Percentiles rank a stretch among this genome's conserved stretches.
These are phyloP conservation scores for Tridacna gigas DNA, from an alignment of 2,888 invertebrate genomes.

Conservation along the genomic window DNA sequence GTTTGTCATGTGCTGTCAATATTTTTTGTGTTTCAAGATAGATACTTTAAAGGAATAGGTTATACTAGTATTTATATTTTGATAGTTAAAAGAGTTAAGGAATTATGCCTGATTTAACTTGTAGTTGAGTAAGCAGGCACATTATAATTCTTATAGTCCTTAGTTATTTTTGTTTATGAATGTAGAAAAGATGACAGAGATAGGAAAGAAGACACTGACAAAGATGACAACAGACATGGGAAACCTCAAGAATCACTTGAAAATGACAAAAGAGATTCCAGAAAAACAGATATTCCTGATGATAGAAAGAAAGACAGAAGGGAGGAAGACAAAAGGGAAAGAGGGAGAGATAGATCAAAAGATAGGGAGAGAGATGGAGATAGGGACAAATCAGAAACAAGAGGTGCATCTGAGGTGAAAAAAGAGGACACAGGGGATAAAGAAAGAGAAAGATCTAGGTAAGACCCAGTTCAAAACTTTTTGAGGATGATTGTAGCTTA, in stretches of 20 bases:
- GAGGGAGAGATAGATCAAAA: constrained; percentile 15
- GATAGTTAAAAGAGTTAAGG: too few species aligned
- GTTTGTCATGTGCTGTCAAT: too few species aligned
- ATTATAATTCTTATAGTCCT: too few species aligned
- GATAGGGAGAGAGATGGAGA: constrained; percentile 22
- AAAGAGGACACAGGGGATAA: constrained; percentile 36
- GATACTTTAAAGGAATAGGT: too few species aligned
- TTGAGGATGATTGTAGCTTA: too few species aligned
- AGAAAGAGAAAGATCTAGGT: constrained; percentile 60
- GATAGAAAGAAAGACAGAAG: constrained; percentile 44
- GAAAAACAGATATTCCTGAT: constrained; percentile 36
- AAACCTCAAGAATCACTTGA: constrained; percentile 8
- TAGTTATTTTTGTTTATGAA: too few species aligned
- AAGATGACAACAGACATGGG: constrained; percentile 36
- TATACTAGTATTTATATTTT: too few species aligned
- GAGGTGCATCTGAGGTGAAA: constrained; percentile 23
- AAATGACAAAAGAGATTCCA: constrained; percentile 38
- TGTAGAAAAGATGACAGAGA: constrained; percentile 45
- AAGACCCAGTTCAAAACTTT: not conserved
- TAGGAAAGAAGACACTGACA: constrained; percentile 48
- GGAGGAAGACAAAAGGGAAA: constrained; percentile 24
- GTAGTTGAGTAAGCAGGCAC: too few species aligned
- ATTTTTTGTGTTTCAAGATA: too few species aligned
- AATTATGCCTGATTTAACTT: too few species aligned
- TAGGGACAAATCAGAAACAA: constrained; percentile 20